These are phyloP conservation scores for Apolygus lucorum DNA, from an alignment of 1,140 invertebrate species.

Conservation along the genomic window DNA sequence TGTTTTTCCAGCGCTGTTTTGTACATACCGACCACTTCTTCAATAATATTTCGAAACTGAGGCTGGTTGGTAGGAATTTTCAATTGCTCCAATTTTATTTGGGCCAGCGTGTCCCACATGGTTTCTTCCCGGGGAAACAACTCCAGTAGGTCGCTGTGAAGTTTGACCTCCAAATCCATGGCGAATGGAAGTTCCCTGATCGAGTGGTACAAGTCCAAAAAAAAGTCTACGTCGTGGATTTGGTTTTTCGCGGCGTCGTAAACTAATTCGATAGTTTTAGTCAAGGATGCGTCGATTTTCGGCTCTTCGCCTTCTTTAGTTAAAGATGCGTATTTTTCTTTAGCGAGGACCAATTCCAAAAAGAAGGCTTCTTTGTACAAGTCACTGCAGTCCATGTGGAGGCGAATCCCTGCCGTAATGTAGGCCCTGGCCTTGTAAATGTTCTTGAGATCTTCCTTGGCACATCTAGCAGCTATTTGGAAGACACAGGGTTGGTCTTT, in stretches of 20 bases:
- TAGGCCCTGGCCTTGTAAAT: not conserved
- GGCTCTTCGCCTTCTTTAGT: not conserved
- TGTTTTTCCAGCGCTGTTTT: not conserved
- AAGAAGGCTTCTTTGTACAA: constrained; percentile 4
- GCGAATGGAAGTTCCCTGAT: not conserved
- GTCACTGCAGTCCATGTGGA: not conserved
- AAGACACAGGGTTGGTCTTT: not conserved
- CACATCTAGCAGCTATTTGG: not conserved
- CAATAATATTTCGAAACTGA: not conserved
- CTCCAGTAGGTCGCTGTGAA: not conserved
- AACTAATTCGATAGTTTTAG: not conserved
- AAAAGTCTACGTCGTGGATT: not conserved
- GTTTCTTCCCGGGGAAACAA: not conserved
- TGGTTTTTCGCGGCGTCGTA: not conserved
- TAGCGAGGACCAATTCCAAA: not conserved
- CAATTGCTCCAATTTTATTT: not conserved
- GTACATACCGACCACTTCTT: constrained; percentile 1
- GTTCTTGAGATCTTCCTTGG: not conserved
- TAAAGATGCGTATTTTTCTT: not conserved
- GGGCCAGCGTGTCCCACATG: constrained; percentile 10
- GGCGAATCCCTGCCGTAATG: not conserved
- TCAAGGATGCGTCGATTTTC: not conserved
- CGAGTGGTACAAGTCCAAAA: not conserved
- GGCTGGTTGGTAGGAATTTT: not conserved
- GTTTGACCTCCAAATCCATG: not conserved